Evolutionary conservation across 2,888 invertebrate genomes (phyloP), one percentile per base, ranked within the genome.

Genomic region (Sinelater perroti): DNA sequence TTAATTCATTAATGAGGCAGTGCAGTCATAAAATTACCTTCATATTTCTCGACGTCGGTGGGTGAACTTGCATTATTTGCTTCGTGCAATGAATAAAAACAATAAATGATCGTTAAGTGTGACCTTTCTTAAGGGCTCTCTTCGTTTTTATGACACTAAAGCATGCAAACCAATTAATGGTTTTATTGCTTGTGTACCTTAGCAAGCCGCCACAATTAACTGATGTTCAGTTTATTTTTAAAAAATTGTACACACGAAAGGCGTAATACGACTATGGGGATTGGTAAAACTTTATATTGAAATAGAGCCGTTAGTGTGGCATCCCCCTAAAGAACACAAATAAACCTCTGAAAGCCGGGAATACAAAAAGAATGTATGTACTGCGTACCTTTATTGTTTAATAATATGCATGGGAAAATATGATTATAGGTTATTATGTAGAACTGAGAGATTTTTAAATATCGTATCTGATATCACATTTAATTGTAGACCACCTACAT

Each of bases 401-500:
- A 68, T 73, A 71, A 72, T 74, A 74, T 71, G 72, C 72, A 73
- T 74, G 74, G 71, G 75, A 73, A 75, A 70, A 68, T 51, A 52
- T 54, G 50, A 57, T 57, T 61, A 57, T 46, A 51, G 50, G 57
- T 57, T 61, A 61, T 57, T 60, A 61, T 59, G 46, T 56, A 54
- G 50, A 57, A 57, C 69, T 67, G 68, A 67, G 62, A 66, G 69
- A 65, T 69, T 69, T 72, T 70, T 67, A 68, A 68, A 69, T 61
- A 67, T 69, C 65, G 67, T 70, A 75, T 74, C 74, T 70, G 73
- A 75, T 75, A 72, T 67, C 65, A 73, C 70, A 71, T 73, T 74
- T 72, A 70, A 72, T 73, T 72, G 70, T 67, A 68, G 74, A 73
- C 74, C 74, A 74, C 73, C 74, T 67, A 70, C 74, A 70, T 68